These are phyloP conservation scores for Apotomis turbidana DNA, from an alignment of 2,888 invertebrate species.

Conservation along the genomic window DNA sequence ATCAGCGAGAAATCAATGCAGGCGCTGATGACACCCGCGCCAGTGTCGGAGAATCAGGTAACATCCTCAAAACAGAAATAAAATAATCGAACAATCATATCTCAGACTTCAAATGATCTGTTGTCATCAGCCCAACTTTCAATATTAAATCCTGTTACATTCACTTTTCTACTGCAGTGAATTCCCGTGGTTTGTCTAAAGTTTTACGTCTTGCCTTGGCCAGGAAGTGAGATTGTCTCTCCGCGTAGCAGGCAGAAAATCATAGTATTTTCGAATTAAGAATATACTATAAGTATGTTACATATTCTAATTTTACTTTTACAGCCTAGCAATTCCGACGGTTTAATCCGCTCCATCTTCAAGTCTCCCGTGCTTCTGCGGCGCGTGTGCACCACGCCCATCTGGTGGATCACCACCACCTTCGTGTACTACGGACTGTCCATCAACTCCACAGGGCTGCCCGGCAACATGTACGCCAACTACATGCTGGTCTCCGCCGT, in stretches of 20 bases:
- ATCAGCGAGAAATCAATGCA: slow-evolving; percentile 81
- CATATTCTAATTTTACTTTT: background rate
- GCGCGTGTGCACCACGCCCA: slow-evolving; percentile 86
- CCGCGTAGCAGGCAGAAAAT: too few relatives aligned
- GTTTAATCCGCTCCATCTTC: slow-evolving; percentile 61
- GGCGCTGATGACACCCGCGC: slow-evolving; percentile 70
- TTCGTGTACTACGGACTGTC: slow-evolving; percentile 92
- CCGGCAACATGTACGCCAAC: slow-evolving; percentile 89
- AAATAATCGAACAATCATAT: background rate
- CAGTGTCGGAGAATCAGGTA: slow-evolving; percentile 21
- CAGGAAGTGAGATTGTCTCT: too few relatives aligned
- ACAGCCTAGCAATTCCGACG: background rate
- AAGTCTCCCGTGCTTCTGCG: slow-evolving; percentile 78
- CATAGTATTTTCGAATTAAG: too few relatives aligned
- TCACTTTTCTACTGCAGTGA: too few relatives aligned
- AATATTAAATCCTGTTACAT: too few relatives aligned
- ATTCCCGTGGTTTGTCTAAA: too few relatives aligned
- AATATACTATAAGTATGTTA: too few relatives aligned
- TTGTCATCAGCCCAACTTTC: too few relatives aligned
- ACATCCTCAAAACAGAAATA: background rate
- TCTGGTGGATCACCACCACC: slow-evolving; percentile 91
- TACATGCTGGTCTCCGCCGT: slow-evolving; percentile 85
- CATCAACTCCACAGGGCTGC: slow-evolving; percentile 88
- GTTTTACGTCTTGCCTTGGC: too few relatives aligned
- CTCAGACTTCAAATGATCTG: too few relatives aligned